phyloP scores from a whole-genome alignment of 2,113 vertebrate species.

The Chionomys nivalis region DNA sequence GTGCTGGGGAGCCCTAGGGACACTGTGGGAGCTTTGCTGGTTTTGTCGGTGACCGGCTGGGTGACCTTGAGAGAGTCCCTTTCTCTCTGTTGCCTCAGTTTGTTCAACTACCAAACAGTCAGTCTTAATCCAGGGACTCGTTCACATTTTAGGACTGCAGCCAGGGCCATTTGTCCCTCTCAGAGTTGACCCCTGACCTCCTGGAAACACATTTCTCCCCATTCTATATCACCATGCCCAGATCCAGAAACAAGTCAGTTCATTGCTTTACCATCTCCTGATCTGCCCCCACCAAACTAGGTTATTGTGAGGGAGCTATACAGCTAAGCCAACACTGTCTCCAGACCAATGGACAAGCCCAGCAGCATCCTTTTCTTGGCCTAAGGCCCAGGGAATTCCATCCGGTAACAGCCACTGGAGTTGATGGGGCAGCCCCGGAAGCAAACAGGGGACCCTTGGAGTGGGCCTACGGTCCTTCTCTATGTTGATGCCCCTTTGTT shows the following conservation, averaged over 20 bases:
- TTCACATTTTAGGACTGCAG: neutral
- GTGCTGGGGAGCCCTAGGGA: neutral
- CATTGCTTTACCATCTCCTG: neutral
- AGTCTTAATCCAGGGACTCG: neutral
- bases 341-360: neutral
- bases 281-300: neutral
- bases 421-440: neutral
- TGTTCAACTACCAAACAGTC: neutral
- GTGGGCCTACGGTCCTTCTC: neutral
- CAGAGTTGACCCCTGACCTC: neutral
- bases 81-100: neutral
- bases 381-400: slow-evolving; percentile 17
- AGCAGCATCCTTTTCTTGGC: neutral
- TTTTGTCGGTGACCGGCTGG: neutral
- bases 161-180: neutral
- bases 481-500: neutral
- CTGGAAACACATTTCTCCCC: neutral
- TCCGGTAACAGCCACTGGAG: slow-evolving; percentile 11
- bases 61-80: slow-evolving; percentile 74
- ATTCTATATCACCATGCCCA: neutral
- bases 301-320: neutral
- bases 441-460: neutral
- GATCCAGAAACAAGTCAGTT: neutral
- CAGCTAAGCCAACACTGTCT: neutral
- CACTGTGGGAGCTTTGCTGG: neutral